These are phyloP conservation scores for Paraplagusia blochii DNA, from an alignment of 2,113 vertebrate genomes.

Conservation along the genomic window DNA sequence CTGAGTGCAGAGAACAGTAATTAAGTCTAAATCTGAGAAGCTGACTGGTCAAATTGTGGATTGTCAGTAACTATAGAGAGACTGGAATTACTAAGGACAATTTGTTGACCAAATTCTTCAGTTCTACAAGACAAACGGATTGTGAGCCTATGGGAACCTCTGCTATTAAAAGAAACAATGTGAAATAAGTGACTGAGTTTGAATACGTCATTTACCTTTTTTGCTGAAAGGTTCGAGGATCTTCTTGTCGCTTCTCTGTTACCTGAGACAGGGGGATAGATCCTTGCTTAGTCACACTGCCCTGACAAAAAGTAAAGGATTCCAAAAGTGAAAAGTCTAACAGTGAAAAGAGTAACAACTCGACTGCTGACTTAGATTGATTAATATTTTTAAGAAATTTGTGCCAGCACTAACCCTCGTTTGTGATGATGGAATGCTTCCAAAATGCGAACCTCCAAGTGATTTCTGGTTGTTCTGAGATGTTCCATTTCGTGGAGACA, in stretches of 20 bases:
- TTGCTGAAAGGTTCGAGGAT: constrained; percentile 89
- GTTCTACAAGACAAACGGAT: no score
- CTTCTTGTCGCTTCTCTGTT: constrained; percentile 81
- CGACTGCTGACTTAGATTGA: no score
- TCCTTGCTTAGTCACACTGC: constrained; percentile 86
- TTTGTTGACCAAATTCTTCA: no score
- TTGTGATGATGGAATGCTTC: constrained; percentile 79
- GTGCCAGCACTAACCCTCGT: constrained; percentile 84
- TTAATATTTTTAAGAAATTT: no score
- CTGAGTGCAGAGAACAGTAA: no score
- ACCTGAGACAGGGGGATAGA: constrained; percentile 78
- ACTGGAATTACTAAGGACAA: no score
- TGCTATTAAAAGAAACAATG: no score
- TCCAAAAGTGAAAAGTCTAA: background rate
- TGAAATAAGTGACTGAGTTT: background rate
- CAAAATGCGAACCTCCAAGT: constrained; percentile 76
- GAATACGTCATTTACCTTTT: constrained; percentile 77
- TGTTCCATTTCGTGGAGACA: constrained; percentile 94
- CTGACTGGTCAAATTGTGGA: no score
- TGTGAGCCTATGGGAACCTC: no score
- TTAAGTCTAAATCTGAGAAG: no score
- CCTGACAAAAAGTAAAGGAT: constrained; percentile 64
- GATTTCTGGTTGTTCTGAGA: constrained; percentile 92
- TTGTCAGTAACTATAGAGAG: no score
- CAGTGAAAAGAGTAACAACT: background rate